phyloP scores from a whole-genome alignment of 2,113 vertebrate species.

The Corvus cornix region DNA sequence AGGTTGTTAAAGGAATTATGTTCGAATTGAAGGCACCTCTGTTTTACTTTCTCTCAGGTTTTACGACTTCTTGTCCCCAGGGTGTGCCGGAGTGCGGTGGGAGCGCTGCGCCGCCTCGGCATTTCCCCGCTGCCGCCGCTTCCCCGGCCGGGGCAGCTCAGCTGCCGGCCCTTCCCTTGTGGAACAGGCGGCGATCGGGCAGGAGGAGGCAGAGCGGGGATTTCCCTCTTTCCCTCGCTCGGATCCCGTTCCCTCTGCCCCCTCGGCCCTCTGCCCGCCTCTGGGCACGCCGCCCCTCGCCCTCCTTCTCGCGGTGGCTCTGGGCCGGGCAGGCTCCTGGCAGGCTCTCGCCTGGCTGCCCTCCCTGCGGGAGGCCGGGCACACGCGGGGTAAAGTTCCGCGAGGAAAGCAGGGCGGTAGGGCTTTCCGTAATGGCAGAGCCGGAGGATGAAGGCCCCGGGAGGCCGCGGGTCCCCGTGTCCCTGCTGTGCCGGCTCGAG shows the following conservation, averaged over 20 bases:
- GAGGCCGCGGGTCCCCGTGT: not conserved
- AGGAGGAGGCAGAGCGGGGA: not conserved
- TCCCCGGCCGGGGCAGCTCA: not conserved
- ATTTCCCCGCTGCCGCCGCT: not conserved
- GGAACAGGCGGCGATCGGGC: not conserved
- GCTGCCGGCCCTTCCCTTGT: not conserved
- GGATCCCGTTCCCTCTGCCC: not conserved
- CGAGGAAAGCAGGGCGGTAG: not conserved
- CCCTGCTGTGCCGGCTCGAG: not conserved
- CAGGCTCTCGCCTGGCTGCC: not conserved
- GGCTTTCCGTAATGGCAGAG: not conserved
- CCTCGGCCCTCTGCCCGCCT: not conserved
- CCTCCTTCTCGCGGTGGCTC: not conserved
- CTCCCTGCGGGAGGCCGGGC: not conserved
- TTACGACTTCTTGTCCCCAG: not conserved
- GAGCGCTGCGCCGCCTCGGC: not conserved
- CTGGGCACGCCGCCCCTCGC: not conserved
- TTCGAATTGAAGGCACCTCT: not conserved
- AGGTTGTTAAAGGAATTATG: not conserved
- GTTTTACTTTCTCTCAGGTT: not conserved
- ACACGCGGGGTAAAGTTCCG: not conserved
- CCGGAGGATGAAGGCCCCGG: not conserved
- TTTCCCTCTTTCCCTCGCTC: not conserved
- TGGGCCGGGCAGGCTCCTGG: not conserved
- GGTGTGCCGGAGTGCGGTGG: not conserved